phyloP scores from a whole-genome alignment of 2,113 vertebrate genomes.

The Misgurnus mizolepis region DNA sequence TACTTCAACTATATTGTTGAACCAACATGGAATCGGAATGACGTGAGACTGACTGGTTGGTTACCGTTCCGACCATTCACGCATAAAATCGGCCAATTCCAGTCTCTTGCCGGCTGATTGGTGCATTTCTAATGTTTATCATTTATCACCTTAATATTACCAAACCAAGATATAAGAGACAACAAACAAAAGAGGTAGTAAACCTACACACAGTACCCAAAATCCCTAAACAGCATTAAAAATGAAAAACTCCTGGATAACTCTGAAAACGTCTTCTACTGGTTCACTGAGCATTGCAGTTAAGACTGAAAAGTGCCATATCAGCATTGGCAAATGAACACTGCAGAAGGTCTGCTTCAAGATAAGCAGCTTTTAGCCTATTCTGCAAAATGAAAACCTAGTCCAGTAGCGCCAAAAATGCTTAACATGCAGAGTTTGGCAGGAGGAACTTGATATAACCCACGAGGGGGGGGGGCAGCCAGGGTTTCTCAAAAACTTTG shows the following conservation, averaged over 20 bases:
- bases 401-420: conserved; percentile 59
- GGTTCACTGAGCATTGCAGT: conserved; percentile 15
- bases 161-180: background rate
- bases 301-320: conserved; percentile 37
- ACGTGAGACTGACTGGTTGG: too few species aligned
- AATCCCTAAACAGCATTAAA: conserved; percentile 9
- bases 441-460: conserved; percentile 58
- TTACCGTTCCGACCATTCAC: too few species aligned
- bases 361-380: conserved; percentile 67
- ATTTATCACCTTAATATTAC: background rate
- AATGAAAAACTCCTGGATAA: conserved; percentile 16
- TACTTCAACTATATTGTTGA: too few species aligned
- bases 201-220: background rate
- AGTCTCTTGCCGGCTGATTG: too few species aligned
- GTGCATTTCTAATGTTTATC: too few species aligned
- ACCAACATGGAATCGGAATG: too few species aligned
- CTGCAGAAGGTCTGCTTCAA: conserved; percentile 59
- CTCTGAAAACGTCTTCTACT: conserved; percentile 7
- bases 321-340: conserved; percentile 58
- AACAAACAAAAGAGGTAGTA: background rate
- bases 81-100: background rate
- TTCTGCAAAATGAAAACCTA: conserved; percentile 66
- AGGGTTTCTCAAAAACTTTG: conserved; percentile 1
- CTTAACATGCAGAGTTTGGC: conserved; percentile 67
- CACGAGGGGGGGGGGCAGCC: background rate